Base-by-base conservation (phyloP, 2,797 vertebrate genomes). In the Enteromius anoplus region DNA sequence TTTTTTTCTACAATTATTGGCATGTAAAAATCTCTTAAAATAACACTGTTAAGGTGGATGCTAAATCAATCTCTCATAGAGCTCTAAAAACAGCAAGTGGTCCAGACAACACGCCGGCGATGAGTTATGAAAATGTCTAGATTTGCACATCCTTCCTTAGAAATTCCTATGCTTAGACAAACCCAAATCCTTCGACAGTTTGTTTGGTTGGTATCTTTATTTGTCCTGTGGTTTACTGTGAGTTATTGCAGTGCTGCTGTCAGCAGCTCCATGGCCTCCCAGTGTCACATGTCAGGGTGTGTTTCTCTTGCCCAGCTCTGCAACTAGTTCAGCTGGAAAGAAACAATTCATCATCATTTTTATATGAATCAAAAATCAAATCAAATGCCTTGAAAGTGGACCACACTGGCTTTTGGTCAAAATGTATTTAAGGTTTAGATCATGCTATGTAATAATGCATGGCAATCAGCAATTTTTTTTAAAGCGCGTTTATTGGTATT, bases 151-250 rank as follows among this genome's bases (percentile, higher is more conserved):
- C 29, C 29, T 4, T 58, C 40, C 34, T 42, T 10, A n/a, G n/a
- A 58, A 75, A 29, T 26, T 68, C 17, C 26, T 23, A 0, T 70
- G 51, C 23, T 12, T 65, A 23, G 81, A 64, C 60, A 2, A 45
- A 60, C 72, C 65, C 75, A 65, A 86, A 76, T 58, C 45, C 45
- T 60, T 73, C 55, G 77, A 58, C 62, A 75, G 83, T 60, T 69
- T 4, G 19, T 58, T 66, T 76, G 76, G 77, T 85, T 26, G 53
- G 64, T 49, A 70, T 75, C 80, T 82, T 68, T 58, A 71, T 78
- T 19, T 70, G 42, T 47, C 40, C 14, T 55, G 10, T 81, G 68
- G 32, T 72, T 82, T 58, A 62, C 53, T 42, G 15, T 70, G 75
- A 49, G 70, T 21, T 68, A 62, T 69, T 58, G 55, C 26, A 55